Evolutionary conservation across 2,797 vertebrate species (phyloP).

Genomic region (Gymnocypris eckloni): DNA sequence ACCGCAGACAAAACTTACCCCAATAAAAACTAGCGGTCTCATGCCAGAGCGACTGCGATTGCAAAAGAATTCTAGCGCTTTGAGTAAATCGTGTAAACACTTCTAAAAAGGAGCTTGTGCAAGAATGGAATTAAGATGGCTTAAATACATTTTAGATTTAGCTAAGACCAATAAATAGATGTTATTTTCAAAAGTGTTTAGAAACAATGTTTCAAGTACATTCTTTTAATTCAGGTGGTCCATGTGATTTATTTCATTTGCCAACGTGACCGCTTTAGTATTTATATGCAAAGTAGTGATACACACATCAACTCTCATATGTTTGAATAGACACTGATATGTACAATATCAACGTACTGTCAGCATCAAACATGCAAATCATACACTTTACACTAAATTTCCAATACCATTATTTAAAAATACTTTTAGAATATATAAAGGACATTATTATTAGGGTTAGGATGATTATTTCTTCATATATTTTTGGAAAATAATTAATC

Average conservation of each 20-base stretch:
- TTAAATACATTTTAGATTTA: conserved; percentile 27
- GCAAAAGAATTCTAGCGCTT: conserved; percentile 20
- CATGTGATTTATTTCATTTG: background rate
- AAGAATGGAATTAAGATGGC: conserved; percentile 22
- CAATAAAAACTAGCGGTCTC: conserved; percentile 13
- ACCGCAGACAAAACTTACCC: conserved; percentile 50
- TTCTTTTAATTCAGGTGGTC: background rate
- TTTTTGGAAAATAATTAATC: background rate
- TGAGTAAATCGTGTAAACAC: conserved; percentile 30
- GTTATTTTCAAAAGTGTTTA: background rate
- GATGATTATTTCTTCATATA: background rate
- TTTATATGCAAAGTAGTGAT: background rate
- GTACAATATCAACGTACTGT: background rate
- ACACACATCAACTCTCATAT: background rate
- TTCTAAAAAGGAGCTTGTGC: conserved; percentile 31
- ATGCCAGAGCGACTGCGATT: background rate
- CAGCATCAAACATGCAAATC: background rate
- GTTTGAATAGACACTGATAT: background rate
- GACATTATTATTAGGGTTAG: background rate
- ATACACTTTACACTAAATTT: background rate
- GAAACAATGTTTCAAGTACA: background rate
- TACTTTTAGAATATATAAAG: background rate
- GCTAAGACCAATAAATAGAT: conserved; percentile 8
- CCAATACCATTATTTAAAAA: background rate
- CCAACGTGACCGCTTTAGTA: background rate